Base-by-base conservation (phyloP, 2,113 vertebrate species). In the Dicentrarchus labrax region DNA sequence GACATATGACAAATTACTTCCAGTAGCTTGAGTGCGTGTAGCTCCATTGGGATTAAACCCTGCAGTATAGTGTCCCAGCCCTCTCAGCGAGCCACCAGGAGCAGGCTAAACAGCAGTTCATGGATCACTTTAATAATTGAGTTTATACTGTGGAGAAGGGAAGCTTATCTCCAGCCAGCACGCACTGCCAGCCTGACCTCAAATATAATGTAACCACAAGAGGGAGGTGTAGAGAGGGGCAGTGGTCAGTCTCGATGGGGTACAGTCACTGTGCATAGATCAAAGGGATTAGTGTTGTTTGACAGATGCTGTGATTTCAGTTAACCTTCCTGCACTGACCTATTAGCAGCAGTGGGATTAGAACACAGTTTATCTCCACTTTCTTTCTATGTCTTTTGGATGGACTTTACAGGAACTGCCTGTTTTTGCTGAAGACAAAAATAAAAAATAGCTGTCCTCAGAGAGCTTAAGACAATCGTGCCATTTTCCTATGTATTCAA, bases 161-260 rank as follows among this genome's bases (percentile, higher is more conserved):
- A 9, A 17, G 62, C 53, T 76, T 76, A 72, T 72, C 84, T 79
- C 45, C 53, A 39, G 48, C 56, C 60, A 51, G 73, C 62, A 41
- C 2, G 6, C 56, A 43, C 57, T 4, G 68, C 43, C 76, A 51
- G 8, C 47, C 56, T 76, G 80, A 89, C 70, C 76, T 76, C 47
- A 69, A 56, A 47, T 30, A 71, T 65, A 66, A 57, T 72, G 74
- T 69, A 48, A 47, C 88, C 88, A 85, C 85, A 73, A 86, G 87
- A 79, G 88, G 87, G 83, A 11, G 72, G 19, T 86, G 72, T 74
- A 48, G 78, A 80, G 68, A 70, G 73, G 76, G 51, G 24, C 78
- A 47, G 36, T 19, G 61, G 77, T 83, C 83, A 79, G 61, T 69
- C 19, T 54, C 65, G 45, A 54, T 45, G 78, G 65, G 53, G 54